phyloP scores from a whole-genome alignment of 2,888 invertebrate genomes.

The Tubulanus polymorphus region DNA sequence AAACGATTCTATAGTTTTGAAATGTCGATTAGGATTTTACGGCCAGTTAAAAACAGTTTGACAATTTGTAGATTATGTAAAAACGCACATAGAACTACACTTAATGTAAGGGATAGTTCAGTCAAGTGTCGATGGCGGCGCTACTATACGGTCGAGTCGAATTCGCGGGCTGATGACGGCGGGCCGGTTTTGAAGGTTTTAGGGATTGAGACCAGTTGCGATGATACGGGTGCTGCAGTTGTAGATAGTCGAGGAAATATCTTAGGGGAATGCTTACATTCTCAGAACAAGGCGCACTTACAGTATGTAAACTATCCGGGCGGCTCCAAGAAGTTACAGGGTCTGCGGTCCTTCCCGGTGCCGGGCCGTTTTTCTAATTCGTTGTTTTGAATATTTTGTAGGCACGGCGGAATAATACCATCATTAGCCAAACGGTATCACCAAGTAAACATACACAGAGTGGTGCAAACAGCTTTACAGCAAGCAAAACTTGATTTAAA shows the following conservation, averaged over 20 bases:
- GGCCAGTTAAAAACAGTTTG: too few species aligned
- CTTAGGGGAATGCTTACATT: constrained; percentile 74
- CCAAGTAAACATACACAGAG: constrained; percentile 68
- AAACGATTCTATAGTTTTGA: too few species aligned
- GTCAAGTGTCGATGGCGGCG: too few species aligned
- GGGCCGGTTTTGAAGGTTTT: too few species aligned
- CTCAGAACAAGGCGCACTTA: constrained; percentile 68
- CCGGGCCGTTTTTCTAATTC: background rate
- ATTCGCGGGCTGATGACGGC: too few species aligned
- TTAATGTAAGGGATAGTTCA: too few species aligned
- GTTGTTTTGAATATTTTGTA: constrained; percentile 52
- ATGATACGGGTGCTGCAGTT: constrained; percentile 92
- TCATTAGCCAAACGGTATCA: constrained; percentile 79
- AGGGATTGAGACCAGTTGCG: constrained; percentile 96
- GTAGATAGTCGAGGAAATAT: constrained; percentile 69
- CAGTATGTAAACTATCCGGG: too few species aligned
- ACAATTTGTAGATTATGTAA: too few species aligned
- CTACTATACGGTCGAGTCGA: too few species aligned
- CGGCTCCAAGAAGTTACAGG: too few species aligned
- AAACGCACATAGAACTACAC: too few species aligned
- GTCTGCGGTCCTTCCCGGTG: background rate
- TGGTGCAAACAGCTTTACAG: constrained; percentile 59
- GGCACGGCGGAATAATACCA: constrained; percentile 86
- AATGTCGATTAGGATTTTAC: too few species aligned
- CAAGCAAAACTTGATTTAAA: constrained; percentile 58